phyloP scores from a whole-genome alignment of 1,140 invertebrate species.

The Scaptomyza graminum region DNA sequence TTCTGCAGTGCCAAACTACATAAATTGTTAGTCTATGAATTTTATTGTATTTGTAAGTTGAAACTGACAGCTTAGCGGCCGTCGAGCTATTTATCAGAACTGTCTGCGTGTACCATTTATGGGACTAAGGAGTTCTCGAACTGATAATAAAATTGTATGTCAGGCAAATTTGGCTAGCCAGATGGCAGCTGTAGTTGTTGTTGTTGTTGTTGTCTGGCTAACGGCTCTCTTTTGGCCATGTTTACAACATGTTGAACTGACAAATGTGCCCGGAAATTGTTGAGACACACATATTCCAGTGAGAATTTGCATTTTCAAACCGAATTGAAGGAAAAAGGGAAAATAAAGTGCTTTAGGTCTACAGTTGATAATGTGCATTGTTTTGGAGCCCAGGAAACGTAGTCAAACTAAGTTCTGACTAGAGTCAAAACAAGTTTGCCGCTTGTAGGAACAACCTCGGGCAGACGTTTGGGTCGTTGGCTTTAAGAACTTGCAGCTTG shows the following conservation, averaged over 20 bases:
- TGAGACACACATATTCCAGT: constrained; percentile 18
- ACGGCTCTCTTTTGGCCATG: constrained; percentile 57
- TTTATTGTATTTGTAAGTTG: background rate
- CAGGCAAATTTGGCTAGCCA: constrained; percentile 56
- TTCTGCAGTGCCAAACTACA: background rate
- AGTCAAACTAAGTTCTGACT: constrained; percentile 22
- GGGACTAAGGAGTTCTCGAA: constrained; percentile 30
- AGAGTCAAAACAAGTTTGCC: constrained; percentile 63
- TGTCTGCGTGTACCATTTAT: constrained; percentile 61
- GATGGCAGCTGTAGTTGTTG: constrained; percentile 38
- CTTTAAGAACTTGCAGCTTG: constrained; percentile 46
- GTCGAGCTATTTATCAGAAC: constrained; percentile 69
- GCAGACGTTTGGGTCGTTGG: constrained; percentile 55
- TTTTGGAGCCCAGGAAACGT: constrained; percentile 16
- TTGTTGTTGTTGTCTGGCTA: constrained; percentile 51
- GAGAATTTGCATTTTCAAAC: constrained; percentile 47
- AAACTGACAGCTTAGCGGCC: constrained; percentile 9
- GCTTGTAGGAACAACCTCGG: constrained; percentile 10
- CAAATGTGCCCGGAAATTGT: constrained; percentile 75
- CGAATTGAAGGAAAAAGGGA: constrained; percentile 48
- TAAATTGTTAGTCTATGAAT: background rate
- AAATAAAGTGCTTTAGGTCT: constrained; percentile 52
- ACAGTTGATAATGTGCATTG: constrained; percentile 64
- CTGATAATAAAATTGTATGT: constrained; percentile 48
- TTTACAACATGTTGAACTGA: constrained; percentile 68